phyloP scores from a whole-genome alignment of 2,113 vertebrate genomes.

The Gallinago jamesoni region DNA sequence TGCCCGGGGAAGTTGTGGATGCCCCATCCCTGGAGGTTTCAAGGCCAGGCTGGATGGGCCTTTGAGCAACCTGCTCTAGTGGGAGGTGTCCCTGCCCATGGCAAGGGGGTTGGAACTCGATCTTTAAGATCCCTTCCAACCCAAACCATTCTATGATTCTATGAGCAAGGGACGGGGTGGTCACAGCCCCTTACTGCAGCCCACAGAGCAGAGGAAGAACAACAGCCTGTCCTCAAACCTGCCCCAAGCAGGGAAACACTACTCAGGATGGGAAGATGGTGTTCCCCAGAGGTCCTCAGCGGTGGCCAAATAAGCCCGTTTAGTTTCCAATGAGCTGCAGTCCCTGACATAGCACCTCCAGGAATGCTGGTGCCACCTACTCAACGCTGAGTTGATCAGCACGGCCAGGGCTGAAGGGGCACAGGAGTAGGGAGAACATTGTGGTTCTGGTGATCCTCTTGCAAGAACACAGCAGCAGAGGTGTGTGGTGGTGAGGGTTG shows the following conservation, averaged over 20 bases:
- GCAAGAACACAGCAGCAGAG: neutral
- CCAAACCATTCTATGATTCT: no score
- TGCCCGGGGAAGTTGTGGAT: no score
- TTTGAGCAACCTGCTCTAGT: no score
- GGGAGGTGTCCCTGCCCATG: no score
- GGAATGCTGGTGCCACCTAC: neutral
- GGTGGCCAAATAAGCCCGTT: neutral
- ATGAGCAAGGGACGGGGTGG: neutral
- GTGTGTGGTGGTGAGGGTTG: neutral
- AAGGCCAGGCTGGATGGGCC: no score
- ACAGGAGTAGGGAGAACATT: accelerated
- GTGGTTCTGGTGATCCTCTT: neutral
- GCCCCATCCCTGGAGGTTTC: no score
- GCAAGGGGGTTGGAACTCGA: no score
- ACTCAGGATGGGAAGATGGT: neutral
- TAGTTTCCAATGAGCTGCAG: neutral
- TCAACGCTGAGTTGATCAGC: accelerated
- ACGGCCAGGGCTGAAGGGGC: neutral
- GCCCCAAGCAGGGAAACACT: neutral
- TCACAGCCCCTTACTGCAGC: neutral
- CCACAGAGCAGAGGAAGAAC: neutral
- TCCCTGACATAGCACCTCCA: neutral
- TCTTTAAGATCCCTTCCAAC: no score
- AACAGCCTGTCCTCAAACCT: neutral
- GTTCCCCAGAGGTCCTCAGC: neutral